phyloP scores from a whole-genome alignment of 2,888 invertebrate species.

The Acanthosepion pharaonis region DNA sequence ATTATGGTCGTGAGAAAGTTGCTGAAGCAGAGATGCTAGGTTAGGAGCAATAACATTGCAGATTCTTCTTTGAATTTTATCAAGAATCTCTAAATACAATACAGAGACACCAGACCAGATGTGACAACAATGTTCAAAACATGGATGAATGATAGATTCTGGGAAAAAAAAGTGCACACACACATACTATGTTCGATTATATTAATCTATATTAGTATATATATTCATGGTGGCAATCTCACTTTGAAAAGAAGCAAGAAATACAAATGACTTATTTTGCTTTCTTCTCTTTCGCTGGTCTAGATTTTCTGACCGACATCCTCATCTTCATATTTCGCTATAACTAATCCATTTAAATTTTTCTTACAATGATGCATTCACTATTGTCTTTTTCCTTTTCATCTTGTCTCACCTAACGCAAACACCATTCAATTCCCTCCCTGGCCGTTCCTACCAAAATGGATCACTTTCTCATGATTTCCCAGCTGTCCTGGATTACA shows the following conservation, averaged over 20 bases:
- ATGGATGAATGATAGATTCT: too few species aligned
- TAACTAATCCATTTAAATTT: background rate
- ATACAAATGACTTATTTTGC: background rate
- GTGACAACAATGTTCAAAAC: too few species aligned
- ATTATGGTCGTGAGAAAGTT: too few species aligned
- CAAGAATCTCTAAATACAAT: too few species aligned
- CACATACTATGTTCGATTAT: background rate
- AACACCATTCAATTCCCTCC: background rate
- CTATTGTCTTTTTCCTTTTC: background rate
- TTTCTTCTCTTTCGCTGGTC: background rate
- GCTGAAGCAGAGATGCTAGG: too few species aligned
- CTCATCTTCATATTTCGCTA: background rate
- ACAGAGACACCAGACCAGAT: too few species aligned
- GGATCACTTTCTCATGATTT: background rate
- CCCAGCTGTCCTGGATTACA: background rate
- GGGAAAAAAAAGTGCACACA: background rate
- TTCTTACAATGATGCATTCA: background rate
- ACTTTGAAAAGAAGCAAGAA: too few species aligned
- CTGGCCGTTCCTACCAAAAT: background rate
- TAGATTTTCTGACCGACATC: background rate
- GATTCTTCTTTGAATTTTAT: too few species aligned
- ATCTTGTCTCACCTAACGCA: background rate
- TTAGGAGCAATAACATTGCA: too few species aligned
- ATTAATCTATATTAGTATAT: background rate
- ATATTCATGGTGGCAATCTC: too few species aligned